Conservation (phyloP, 2,888 invertebrate genomes). For the Drosophila prostipennis region DNA sequence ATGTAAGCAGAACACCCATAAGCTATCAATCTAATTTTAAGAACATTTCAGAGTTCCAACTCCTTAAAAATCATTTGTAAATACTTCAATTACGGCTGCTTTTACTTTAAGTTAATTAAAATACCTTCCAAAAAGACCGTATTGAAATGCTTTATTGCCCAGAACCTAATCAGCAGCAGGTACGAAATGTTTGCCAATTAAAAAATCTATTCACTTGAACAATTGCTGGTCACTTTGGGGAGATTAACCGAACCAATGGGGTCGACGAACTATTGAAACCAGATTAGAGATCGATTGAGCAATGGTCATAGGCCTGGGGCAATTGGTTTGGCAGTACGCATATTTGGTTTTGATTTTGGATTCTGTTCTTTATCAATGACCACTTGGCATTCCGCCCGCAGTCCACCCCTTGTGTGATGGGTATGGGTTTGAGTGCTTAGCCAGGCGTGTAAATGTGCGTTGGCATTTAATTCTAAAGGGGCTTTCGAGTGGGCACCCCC, state of each 20-base stretch:
- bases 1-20: too few species aligned
- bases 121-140: background rate
- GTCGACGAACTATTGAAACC: conserved; percentile 62
- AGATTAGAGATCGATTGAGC: conserved; percentile 48
- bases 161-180: background rate
- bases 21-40: too few species aligned
- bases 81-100: too few species aligned
- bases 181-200: conserved; percentile 50
- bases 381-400: conserved; percentile 13
- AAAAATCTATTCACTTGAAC: conserved; percentile 57
- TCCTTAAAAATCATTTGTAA: too few species aligned
- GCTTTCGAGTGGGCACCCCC: conserved; percentile 6
- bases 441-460: conserved; percentile 64
- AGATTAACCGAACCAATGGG: conserved; percentile 43
- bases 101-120: background rate
- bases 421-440: conserved; percentile 45
- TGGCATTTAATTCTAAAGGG: conserved; percentile 32
- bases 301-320: conserved; percentile 47
- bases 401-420: too few species aligned
- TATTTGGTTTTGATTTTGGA: conserved; percentile 19
- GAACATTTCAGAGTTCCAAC: too few species aligned
- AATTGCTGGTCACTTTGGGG: conserved; percentile 45
- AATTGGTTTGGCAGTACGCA: conserved; percentile 27
- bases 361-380: conserved; percentile 56
- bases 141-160: background rate